Base-by-base conservation (phyloP, 2,113 vertebrate species). In the Nicator chloris region DNA sequence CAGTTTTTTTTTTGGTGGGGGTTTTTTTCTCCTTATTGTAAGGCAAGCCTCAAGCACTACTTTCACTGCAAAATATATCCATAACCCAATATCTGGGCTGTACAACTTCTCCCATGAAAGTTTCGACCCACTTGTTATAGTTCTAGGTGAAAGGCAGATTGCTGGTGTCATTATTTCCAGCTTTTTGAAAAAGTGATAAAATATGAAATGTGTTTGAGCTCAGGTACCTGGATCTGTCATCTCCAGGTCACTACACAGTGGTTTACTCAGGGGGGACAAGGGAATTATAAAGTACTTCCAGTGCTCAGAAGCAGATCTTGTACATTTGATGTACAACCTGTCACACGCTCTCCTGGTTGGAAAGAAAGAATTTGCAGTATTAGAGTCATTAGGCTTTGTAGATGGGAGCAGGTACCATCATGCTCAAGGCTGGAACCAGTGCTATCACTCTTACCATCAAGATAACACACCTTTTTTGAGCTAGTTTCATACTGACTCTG, bases 131-230 rank as follows among this genome's bases (percentile, higher is more conserved):
- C 26, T 56, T 33, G 9, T 40, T 79, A 49, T 27, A 81, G 44
- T 71, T 71, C 65, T 78, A 47, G 64, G 54, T 84, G 59, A 88
- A 81, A 86, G 54, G 47, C 40, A 90, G 44, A 60, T 60, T 92
- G 81, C 18, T 82, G 15, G 17, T 77, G 33, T 83, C 79, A 86
- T 86, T 89, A 9, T 85, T 95, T 89, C 30, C 59, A 77, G 33
- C n/a, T 75, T 81, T 78, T 83, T 88, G n/a, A 64, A 83, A 86
- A 96, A 86, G 31, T 68, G 44, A 27, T 81, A 94, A 95, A 93
- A 83, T 90, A 75, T 37, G 64, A 90, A 93, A 88, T 42, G 22
- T 63, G 24, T 83, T 78, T 83, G 28, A 53, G 27, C 37, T 72
- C 7, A 51, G 28, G 28, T 83, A 73, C n/a, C 64, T 88, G 56